phyloP scores from a whole-genome alignment of 2,113 vertebrate species.

The Tretioscincus oriximinensis region DNA sequence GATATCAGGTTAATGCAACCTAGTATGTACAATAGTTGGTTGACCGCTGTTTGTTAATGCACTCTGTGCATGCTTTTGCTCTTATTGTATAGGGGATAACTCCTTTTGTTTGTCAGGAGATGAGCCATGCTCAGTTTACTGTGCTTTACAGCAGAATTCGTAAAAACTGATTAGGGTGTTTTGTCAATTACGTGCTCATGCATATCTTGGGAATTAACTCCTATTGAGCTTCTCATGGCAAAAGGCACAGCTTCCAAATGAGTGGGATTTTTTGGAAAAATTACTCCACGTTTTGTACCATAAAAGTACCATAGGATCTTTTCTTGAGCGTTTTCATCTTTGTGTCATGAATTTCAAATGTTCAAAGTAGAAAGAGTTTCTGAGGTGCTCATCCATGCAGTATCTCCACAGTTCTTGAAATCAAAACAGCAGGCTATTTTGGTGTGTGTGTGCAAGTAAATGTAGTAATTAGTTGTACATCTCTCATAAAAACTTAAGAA shows the following conservation, averaged over 20 bases:
- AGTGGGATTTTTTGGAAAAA: not conserved
- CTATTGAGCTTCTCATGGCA: not conserved
- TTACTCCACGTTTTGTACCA: not conserved
- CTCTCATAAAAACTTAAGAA: too few species aligned
- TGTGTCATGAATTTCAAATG: not conserved
- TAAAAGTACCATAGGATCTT: not conserved
- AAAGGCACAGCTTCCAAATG: not conserved
- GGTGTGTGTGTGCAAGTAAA: not conserved
- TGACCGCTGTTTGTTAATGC: too few species aligned
- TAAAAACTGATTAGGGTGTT: not conserved
- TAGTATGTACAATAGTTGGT: too few species aligned
- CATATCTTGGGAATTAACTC: not conserved
- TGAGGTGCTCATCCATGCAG: not conserved
- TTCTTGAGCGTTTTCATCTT: not conserved
- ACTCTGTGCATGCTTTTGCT: too few species aligned
- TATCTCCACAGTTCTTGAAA: not conserved
- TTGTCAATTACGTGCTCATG: not conserved
- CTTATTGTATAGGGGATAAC: too few species aligned
- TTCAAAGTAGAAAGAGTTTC: not conserved
- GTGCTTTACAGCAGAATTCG: not conserved
- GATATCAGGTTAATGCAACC: too few species aligned
- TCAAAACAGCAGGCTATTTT: too few species aligned
- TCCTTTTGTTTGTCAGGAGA: too few species aligned
- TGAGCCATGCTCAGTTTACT: not conserved
- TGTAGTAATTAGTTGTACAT: too few species aligned